Percentiles rank a stretch among this genome's conserved stretches.
phyloP scores from a whole-genome alignment of 2,797 vertebrate species.

The Labroides dimidiatus region DNA sequence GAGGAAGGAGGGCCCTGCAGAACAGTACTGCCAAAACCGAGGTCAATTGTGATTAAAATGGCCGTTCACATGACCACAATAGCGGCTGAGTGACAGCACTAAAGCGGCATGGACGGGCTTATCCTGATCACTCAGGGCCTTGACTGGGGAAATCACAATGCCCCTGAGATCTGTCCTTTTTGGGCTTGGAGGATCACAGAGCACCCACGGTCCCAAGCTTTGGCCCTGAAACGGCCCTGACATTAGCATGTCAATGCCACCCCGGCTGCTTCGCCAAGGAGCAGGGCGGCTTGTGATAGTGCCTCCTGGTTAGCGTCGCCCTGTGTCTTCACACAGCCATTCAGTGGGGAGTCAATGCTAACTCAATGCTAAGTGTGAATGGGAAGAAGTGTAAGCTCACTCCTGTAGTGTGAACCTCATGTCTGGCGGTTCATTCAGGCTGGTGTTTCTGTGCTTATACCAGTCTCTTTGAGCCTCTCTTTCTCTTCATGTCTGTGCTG shows the following conservation, averaged over 20 bases:
- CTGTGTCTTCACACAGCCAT: constrained; percentile 61
- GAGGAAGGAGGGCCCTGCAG: constrained; percentile 66
- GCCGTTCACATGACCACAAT: constrained; percentile 81
- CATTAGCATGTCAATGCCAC: constrained; percentile 80
- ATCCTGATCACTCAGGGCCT: constrained; percentile 81
- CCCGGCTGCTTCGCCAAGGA: constrained; percentile 63
- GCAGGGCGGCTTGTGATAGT: constrained; percentile 68
- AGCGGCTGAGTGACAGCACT: constrained; percentile 78
- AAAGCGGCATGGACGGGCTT: constrained; percentile 76
- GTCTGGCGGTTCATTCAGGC: constrained; percentile 53
- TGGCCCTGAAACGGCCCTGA: constrained; percentile 67
- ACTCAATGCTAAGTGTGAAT: constrained; percentile 66
- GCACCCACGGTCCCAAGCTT: constrained; percentile 75
- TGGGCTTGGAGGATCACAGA: constrained; percentile 78
- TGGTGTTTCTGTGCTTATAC: constrained; percentile 22
- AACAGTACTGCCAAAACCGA: constrained; percentile 78
- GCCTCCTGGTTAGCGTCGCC: constrained; percentile 65
- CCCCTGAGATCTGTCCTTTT: constrained; percentile 78
- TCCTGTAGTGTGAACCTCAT: constrained; percentile 53
- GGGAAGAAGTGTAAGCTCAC: constrained; percentile 62
- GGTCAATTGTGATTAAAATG: constrained; percentile 84
- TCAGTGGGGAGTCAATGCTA: constrained; percentile 75
- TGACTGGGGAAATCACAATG: constrained; percentile 79
- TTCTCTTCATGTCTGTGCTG: constrained; percentile 23
- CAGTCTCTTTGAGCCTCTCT: constrained; percentile 20